Evolutionary conservation across 2,113 vertebrate genomes (phyloP), one percentile per base, ranked within the genome.

Genomic region (Strigops habroptila): DNA sequence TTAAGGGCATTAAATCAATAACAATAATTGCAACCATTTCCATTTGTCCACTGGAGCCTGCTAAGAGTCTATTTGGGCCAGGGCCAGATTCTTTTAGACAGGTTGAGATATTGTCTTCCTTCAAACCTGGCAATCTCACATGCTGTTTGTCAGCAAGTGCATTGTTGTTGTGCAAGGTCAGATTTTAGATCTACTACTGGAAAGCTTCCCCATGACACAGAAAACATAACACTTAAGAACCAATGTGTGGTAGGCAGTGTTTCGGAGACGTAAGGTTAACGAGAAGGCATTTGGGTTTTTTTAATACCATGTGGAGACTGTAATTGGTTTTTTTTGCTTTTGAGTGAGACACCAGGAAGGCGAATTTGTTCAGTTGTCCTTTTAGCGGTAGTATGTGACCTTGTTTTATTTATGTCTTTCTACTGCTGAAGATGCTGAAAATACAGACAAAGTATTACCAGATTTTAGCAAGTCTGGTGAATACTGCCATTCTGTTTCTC

Each of bases 1-100:
- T 92, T 94, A 89, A 94, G 77, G 83, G 14, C 83, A 94, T 95
- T 92, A 93, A 94, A 96, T 95, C 93, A 95, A 97, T 96, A 93
- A 93, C 65, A 90, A 73, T 96, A 93, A 93, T 93, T 93, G 70
- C 88, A 94, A 63, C 73, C 77, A 91, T 92, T 95, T 93, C 88
- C 69, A 92, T 86, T 96, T 93, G 64, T 91, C 39, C 55, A 24
- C 48, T 62, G 88, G 90, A 96, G 91, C 75, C 87, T 87, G 63
- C 63, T 97, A 93, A 96, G 75, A 77, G 95, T 95, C 87, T 93
- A 46, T 69, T 85, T 95, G 96, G 92, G 81, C 41, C 2, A 2
- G 30, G 37, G 92, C 92, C 96, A 96, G 65, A 68, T 81, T 91
- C 82, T 76, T 93, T 94, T 86, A 92, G 86, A 48, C 48, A 88